Evolutionary conservation across 1,140 invertebrate genomes (phyloP).

Genomic region (Zaprionus nigranus): DNA sequence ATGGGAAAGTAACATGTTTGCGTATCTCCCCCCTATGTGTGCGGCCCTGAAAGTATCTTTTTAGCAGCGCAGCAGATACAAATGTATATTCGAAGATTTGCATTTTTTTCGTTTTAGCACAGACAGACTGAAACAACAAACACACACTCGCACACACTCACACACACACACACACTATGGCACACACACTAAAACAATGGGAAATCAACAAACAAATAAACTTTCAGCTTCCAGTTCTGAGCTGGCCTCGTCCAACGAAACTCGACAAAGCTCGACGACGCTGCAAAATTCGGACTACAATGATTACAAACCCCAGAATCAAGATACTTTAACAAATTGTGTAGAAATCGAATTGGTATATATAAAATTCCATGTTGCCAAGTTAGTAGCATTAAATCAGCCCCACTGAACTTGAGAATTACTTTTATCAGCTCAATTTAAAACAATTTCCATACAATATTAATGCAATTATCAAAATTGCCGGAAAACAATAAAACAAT

Average conservation of each 20-base stretch:
- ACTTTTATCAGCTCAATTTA: background rate
- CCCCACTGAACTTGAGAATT: background rate
- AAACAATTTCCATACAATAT: background rate
- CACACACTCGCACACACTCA: conserved; percentile 14
- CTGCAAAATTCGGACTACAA: background rate
- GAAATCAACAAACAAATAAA: conserved; percentile 44
- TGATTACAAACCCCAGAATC: background rate
- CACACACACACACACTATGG: conserved; percentile 12
- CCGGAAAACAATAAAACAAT: background rate
- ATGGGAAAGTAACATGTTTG: conserved; percentile 23
- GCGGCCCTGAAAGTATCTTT: conserved; percentile 63
- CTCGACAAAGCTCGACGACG: background rate
- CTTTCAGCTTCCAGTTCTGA: conserved; percentile 13
- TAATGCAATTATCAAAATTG: conserved; percentile 4
- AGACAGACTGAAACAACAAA: conserved; percentile 32
- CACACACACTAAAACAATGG: conserved; percentile 31
- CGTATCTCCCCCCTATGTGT: conserved; percentile 10
- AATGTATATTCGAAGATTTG: conserved; percentile 70
- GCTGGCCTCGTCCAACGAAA: background rate
- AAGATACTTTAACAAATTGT: background rate
- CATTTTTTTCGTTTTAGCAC: conserved; percentile 55
- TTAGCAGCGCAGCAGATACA: conserved; percentile 65
- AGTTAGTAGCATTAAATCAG: no score
- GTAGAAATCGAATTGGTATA: background rate
- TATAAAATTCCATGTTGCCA: no score